A percentile compares a stretch with the other conserved stretches of the same genome.
These are phyloP conservation scores for Amphiprion percula DNA, from an alignment of 2,113 vertebrate species.

Conservation along the genomic window DNA sequence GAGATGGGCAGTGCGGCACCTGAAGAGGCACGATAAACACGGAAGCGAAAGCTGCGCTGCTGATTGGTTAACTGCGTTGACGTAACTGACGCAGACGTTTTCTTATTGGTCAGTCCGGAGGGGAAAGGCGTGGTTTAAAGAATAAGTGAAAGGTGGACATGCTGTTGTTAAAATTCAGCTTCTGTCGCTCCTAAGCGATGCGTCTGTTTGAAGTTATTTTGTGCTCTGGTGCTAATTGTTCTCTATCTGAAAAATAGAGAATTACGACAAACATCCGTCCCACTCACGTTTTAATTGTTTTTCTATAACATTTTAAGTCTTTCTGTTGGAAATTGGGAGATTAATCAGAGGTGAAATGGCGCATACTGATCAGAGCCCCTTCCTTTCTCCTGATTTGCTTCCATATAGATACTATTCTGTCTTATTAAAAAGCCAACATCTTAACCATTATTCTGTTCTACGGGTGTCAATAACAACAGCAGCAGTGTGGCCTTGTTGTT, in stretches of 20 bases:
- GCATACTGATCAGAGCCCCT: not conserved
- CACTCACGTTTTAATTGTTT: too few relatives aligned
- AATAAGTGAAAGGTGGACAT: not conserved
- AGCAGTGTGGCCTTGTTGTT: not conserved
- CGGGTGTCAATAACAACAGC: not conserved
- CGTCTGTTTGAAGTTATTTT: not conserved
- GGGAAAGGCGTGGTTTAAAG: not conserved
- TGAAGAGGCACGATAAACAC: slow-evolving; percentile 33
- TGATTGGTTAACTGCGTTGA: slow-evolving; percentile 54
- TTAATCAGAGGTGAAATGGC: too few relatives aligned
- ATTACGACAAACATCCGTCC: too few relatives aligned
- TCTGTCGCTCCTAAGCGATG: too few relatives aligned
- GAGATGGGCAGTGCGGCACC: not conserved
- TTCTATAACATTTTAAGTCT: too few relatives aligned
- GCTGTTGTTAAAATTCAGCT: not conserved
- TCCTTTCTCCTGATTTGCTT: too few relatives aligned
- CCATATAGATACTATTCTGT: too few relatives aligned
- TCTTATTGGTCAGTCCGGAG: slow-evolving; percentile 32
- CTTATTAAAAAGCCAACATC: not conserved
- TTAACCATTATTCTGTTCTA: not conserved
- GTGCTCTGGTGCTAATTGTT: too few relatives aligned
- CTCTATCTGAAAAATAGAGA: too few relatives aligned
- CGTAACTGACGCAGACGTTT: not conserved
- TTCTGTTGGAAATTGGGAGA: too few relatives aligned
- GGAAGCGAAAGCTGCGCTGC: not conserved